Percentiles rank a stretch among this genome's conserved stretches.
Evolutionary conservation across 2,797 vertebrate genomes (phyloP).

Genomic region (Psittacula echo): DNA sequence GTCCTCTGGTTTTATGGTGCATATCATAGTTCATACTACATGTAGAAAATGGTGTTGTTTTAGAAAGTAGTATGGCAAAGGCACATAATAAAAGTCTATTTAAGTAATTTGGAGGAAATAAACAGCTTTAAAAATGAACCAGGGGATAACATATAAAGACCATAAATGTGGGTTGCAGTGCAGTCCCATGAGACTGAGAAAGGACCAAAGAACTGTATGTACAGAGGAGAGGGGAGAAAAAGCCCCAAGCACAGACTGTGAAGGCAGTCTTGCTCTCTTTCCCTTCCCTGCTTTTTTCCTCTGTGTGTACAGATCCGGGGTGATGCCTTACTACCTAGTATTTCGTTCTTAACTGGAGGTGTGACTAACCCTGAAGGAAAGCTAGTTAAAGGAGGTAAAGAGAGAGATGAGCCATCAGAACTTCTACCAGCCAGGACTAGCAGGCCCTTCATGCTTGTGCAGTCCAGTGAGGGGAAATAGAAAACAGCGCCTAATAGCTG

Average conservation of each 20-base stretch:
- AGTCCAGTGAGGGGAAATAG: neutral
- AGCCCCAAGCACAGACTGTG: neutral
- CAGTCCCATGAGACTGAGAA: neutral
- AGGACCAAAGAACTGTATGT: neutral
- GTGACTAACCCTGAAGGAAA: neutral
- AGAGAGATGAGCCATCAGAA: neutral
- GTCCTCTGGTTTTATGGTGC: constrained; percentile 58
- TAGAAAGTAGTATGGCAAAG: constrained; percentile 53
- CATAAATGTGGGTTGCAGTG: neutral
- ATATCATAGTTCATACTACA: neutral
- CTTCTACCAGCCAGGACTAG: neutral
- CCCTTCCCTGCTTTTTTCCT: neutral
- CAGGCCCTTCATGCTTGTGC: neutral
- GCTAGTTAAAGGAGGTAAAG: neutral
- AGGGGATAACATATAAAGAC: neutral
- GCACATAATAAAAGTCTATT: constrained; percentile 60
- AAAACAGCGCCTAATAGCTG: neutral
- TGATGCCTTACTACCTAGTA: neutral
- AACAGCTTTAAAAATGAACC: neutral
- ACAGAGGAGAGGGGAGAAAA: neutral
- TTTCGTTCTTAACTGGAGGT: neutral
- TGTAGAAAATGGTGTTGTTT: constrained; percentile 56
- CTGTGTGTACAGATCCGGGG: neutral
- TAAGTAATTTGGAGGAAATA: constrained; percentile 35
- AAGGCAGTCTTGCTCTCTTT: neutral